phyloP scores from a whole-genome alignment of 2,888 invertebrate species.

The Sipha maydis region DNA sequence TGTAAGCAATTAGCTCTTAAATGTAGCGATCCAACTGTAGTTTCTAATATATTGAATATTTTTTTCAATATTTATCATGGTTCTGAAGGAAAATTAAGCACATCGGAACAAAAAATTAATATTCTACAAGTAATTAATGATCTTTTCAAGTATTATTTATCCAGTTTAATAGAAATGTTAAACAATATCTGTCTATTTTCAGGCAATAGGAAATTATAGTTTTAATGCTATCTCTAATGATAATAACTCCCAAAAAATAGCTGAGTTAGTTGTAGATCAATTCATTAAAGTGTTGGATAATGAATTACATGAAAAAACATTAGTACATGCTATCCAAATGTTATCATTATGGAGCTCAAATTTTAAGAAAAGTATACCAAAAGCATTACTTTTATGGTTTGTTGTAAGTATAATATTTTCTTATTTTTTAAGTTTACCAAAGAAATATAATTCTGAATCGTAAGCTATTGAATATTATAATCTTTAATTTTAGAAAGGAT shows the following conservation, averaged over 20 bases:
- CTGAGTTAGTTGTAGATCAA: slow-evolving; percentile 74
- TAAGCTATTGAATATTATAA: not conserved
- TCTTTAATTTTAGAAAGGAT: slow-evolving; percentile 38
- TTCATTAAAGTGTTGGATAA: slow-evolving; percentile 82
- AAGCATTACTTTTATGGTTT: slow-evolving; percentile 36
- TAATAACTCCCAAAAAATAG: slow-evolving; percentile 71
- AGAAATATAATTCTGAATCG: not conserved
- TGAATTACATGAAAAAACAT: slow-evolving; percentile 92
- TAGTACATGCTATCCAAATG: slow-evolving; percentile 83
- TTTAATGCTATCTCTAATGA: slow-evolving; percentile 75
- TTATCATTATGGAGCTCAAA: slow-evolving; percentile 82
- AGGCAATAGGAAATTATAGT: slow-evolving; percentile 76
- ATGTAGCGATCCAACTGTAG: slow-evolving; percentile 75
- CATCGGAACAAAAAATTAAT: slow-evolving; percentile 87
- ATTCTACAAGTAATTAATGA: slow-evolving; percentile 75
- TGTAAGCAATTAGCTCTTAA: slow-evolving; percentile 78
- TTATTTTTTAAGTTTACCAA: not conserved
- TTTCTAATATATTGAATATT: slow-evolving; percentile 76
- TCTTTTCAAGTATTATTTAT: not conserved
- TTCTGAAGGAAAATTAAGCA: slow-evolving; percentile 88
- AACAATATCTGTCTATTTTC: not conserved
- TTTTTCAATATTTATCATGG: slow-evolving; percentile 87
- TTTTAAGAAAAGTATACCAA: slow-evolving; percentile 75
- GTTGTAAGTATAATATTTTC: slow-evolving; percentile 41
- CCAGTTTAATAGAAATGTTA: slow-evolving; percentile 2